Percentiles rank a stretch among this genome's conserved stretches.
phyloP scores from a whole-genome alignment of 2,888 invertebrate species.

The Cryptus viduatorius region DNA sequence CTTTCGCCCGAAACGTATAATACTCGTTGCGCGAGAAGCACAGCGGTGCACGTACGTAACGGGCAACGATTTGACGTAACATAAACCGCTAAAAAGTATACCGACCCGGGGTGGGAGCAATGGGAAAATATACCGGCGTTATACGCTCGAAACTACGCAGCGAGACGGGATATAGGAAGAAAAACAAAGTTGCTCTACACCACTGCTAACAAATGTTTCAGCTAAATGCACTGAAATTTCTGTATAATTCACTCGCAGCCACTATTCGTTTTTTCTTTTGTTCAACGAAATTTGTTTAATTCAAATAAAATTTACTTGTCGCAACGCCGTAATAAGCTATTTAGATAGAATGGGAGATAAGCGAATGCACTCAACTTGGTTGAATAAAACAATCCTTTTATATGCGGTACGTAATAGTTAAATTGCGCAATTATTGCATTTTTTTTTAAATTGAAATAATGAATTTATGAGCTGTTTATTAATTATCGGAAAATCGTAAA shows the following conservation, averaged over 20 bases:
- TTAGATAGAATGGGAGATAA: neutral
- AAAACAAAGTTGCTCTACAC: conserved; percentile 3
- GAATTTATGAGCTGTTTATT: no score
- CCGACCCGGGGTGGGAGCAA: neutral
- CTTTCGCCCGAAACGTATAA: conserved; percentile 17
- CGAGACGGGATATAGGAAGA: conserved; percentile 22
- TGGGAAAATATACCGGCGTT: neutral
- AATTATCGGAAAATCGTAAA: no score
- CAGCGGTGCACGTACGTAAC: conserved; percentile 10
- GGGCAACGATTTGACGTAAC: conserved; percentile 37
- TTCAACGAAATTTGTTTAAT: neutral
- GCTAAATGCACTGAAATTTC: neutral
- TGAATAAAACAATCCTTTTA: no score
- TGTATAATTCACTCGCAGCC: neutral
- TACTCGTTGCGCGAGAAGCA: neutral
- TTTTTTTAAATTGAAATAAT: no score
- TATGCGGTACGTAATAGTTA: no score
- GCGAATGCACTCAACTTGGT: neutral
- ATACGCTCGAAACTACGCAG: conserved; percentile 14
- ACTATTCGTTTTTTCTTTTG: neutral
- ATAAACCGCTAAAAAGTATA: conserved; percentile 37
- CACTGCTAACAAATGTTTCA: neutral
- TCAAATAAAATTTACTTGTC: neutral
- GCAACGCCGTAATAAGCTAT: neutral
- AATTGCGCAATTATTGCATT: no score